Conservation (phyloP, 1,140 invertebrate species). For the Zaprionus lachaisei region DNA sequence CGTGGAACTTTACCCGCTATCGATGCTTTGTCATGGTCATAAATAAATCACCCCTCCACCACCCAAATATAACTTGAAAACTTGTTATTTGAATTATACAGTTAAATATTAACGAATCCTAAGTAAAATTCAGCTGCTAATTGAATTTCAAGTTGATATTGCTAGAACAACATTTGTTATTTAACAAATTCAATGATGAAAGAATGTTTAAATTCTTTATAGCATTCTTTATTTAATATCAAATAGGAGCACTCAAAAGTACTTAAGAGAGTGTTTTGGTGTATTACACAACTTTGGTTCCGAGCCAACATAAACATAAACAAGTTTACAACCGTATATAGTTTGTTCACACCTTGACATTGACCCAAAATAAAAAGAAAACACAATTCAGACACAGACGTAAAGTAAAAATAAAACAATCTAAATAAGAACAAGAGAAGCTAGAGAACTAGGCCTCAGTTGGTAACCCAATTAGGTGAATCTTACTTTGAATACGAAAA, state of each 20-base stretch:
- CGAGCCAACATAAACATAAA: not conserved
- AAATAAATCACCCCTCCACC: not conserved
- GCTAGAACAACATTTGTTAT: not conserved
- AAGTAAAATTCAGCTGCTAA: not conserved
- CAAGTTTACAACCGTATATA: not conserved
- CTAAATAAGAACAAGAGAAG: not conserved
- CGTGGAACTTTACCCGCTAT: conserved; percentile 33
- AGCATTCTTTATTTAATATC: too few species aligned
- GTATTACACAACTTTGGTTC: not conserved
- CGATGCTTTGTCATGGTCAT: conserved; percentile 51
- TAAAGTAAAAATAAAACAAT: conserved; percentile 1
- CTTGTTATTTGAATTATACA: conserved; percentile 5
- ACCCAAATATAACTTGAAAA: not conserved
- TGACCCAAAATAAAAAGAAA: conserved; percentile 28
- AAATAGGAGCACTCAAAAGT: not conserved
- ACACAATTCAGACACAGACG: conserved; percentile 2
- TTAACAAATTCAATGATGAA: not conserved
- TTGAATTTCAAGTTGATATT: not conserved
- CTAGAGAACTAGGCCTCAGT: not conserved
- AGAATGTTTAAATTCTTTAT: too few species aligned
- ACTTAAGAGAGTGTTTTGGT: not conserved
- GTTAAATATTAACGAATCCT: not conserved
- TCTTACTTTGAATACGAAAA: not conserved
- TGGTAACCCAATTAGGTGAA: not conserved
- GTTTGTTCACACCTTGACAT: conserved; percentile 22